Percentiles rank a stretch among this genome's conserved stretches.
Conservation (phyloP, 1,140 invertebrate species). For the Nautilus pompilius region DNA sequence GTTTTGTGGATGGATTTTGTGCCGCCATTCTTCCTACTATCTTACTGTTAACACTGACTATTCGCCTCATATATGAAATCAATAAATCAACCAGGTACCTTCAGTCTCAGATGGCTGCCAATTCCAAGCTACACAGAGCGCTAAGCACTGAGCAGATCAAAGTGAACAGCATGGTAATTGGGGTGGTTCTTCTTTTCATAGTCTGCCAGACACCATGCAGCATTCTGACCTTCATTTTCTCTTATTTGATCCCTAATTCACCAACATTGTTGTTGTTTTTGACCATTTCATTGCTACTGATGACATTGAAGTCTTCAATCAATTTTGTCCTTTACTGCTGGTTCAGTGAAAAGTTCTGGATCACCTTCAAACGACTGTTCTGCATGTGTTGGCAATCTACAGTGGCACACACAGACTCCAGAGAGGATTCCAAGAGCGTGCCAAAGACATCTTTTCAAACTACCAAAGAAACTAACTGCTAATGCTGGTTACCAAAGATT, state of each 20-base stretch:
- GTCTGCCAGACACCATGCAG: constrained; percentile 70
- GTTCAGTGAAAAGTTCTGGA: constrained; percentile 73
- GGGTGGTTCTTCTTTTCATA: constrained; percentile 71
- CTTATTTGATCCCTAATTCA: too few relatives aligned
- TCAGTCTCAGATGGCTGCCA: constrained; percentile 36
- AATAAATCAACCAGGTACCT: constrained; percentile 50
- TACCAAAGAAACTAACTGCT: too few relatives aligned
- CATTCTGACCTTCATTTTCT: too few relatives aligned
- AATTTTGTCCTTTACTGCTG: constrained; percentile 78
- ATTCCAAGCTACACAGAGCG: constrained; percentile 37
- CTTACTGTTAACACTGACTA: constrained; percentile 69
- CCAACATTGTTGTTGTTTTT: constrained; percentile 11
- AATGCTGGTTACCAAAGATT: too few relatives aligned
- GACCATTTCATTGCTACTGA: constrained; percentile 62
- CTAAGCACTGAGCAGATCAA: constrained; percentile 64
- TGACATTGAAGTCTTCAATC: constrained; percentile 66
- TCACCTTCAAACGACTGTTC: constrained; percentile 69
- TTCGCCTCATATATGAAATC: constrained; percentile 68
- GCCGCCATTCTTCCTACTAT: constrained; percentile 65
- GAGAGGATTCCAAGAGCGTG: too few relatives aligned
- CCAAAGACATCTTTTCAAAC: too few relatives aligned
- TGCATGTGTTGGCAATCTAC: constrained; percentile 51
- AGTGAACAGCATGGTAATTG: constrained; percentile 73
- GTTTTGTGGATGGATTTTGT: constrained; percentile 64
- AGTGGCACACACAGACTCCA: too few relatives aligned